These are phyloP conservation scores for Sialis fuliginosa DNA, from an alignment of 2,888 invertebrate genomes.

Conservation along the genomic window DNA sequence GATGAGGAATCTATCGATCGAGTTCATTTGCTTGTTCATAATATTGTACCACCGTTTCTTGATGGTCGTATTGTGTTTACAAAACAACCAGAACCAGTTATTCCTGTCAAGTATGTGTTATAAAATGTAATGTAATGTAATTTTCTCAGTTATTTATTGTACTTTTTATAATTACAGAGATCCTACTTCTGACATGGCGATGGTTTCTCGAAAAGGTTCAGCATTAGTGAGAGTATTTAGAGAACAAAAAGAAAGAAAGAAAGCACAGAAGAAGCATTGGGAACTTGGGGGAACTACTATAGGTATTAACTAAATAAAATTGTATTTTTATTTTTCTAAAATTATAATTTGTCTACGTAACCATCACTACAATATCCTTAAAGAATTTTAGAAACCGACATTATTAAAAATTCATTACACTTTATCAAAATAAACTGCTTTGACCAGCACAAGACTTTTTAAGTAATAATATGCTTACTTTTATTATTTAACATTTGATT, in stretches of 20 bases:
- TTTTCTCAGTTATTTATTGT: neutral
- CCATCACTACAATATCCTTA: neutral
- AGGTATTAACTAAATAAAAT: conserved; percentile 26
- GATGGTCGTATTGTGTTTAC: conserved; percentile 98
- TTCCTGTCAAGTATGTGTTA: conserved; percentile 56
- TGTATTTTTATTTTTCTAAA: conserved; percentile 1
- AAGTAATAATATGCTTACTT: no score
- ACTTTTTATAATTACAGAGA: conserved; percentile 40
- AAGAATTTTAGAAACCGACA: neutral
- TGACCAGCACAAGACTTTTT: no score
- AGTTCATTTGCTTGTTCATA: conserved; percentile 91
- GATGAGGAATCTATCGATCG: conserved; percentile 91
- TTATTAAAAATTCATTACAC: no score
- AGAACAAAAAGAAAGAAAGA: conserved; percentile 91
- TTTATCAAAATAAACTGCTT: no score
- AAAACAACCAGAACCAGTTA: conserved; percentile 96
- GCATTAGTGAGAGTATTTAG: conserved; percentile 76
- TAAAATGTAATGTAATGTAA: no score
- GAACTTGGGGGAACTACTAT: conserved; percentile 91
- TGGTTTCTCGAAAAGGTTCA: conserved; percentile 87
- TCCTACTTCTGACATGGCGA: conserved; percentile 94
- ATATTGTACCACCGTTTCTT: conserved; percentile 95
- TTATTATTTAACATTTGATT: no score
- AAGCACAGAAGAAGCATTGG: conserved; percentile 98
- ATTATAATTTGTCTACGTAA: neutral